Conservation (phyloP, 37 sponge, comb jelly and placozoan species). For the Hexactinellida sp. region DNA sequence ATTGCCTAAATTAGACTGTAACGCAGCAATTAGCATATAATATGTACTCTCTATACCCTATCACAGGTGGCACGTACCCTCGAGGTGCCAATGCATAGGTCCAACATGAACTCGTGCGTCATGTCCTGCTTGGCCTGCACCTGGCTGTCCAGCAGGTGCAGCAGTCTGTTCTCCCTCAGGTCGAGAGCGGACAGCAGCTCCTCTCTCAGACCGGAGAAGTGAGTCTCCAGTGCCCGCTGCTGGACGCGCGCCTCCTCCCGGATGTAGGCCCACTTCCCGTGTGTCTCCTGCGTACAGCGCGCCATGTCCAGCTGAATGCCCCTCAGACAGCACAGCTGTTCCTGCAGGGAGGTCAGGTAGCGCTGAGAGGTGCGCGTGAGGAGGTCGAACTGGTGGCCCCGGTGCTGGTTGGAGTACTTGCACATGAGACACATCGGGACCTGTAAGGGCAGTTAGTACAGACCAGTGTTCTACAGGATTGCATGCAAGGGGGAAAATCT, state of each 20-base stretch:
- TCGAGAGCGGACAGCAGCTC: conserved; percentile 32
- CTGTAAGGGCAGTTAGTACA: no score
- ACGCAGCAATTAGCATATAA: no score
- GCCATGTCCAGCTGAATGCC: neutral
- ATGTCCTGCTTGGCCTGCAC: conserved; percentile 52
- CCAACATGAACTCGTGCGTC: conserved; percentile 36
- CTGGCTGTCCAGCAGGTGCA: conserved; percentile 49
- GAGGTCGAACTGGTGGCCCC: conserved; percentile 56
- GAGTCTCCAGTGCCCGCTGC: conserved; percentile 43
- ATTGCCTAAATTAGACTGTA: no score
- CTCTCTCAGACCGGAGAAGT: conserved; percentile 44
- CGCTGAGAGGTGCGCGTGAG: conserved; percentile 25
- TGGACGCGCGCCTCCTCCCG: conserved; percentile 34
- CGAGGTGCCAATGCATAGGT: conserved; percentile 4
- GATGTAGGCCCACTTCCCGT: conserved; percentile 13
- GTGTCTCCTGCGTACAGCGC: neutral
- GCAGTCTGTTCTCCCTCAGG: conserved; percentile 40
- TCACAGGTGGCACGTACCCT: no score
- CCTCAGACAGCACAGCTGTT: neutral
- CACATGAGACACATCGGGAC: conserved; percentile 70
- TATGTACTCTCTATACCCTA: no score
- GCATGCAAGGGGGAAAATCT: no score
- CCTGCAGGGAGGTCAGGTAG: neutral
- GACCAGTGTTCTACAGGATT: no score
- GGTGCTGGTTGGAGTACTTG: conserved; percentile 66